A percentile compares a stretch with the other conserved stretches of the same genome.
phyloP scores from a whole-genome alignment of 2,797 vertebrate species.

The Amblyraja radiata region DNA sequence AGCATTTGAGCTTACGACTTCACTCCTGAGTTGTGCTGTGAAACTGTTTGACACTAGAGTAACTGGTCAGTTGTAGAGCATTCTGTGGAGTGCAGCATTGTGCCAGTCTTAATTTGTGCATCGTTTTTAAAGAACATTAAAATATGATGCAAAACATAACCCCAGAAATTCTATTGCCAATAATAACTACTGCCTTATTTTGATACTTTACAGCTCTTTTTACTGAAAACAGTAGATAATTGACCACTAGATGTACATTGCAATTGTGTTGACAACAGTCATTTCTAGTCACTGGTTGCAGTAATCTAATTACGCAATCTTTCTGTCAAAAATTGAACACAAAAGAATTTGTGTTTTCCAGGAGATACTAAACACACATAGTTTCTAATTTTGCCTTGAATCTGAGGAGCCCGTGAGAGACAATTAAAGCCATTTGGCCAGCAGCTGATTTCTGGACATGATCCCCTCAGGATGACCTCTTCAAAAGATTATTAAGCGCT shows the following conservation, averaged over 20 bases:
- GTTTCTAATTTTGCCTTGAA: neutral
- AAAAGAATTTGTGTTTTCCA: neutral
- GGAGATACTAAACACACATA: neutral
- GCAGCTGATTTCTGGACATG: neutral
- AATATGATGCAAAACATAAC: neutral
- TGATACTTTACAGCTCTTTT: neutral
- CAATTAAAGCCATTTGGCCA: neutral
- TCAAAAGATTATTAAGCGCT: constrained; percentile 1
- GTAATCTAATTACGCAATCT: neutral
- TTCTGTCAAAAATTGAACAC: neutral
- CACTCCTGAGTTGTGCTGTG: neutral
- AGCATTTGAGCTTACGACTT: neutral
- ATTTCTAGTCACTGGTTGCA: neutral
- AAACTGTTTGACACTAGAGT: neutral
- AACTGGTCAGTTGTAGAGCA: neutral
- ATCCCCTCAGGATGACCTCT: constrained; percentile 9
- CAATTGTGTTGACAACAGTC: neutral
- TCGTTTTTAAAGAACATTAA: neutral
- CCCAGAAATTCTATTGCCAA: neutral
- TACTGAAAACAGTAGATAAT: neutral
- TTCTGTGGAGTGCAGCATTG: neutral
- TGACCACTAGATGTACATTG: neutral
- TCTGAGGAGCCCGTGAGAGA: neutral
- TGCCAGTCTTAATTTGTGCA: neutral
- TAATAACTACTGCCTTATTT: neutral